A percentile compares a stretch with the other conserved stretches of the same genome.
These are phyloP conservation scores for Rhimphoctona megacephalus DNA, from an alignment of 2,888 invertebrate genomes.

Conservation along the genomic window DNA sequence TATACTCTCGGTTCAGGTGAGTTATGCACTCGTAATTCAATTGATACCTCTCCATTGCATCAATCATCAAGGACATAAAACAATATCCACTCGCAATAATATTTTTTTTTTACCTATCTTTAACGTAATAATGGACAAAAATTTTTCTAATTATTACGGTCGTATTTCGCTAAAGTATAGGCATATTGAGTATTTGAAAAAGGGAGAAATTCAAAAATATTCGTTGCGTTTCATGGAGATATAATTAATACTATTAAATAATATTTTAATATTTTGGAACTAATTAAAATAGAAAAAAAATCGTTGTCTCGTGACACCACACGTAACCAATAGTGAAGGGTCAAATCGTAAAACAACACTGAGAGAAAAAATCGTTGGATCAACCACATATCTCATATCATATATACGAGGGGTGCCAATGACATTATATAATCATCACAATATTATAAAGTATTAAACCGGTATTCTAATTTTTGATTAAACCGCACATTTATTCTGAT, in stretches of 20 bases:
- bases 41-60: background rate
- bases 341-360: background rate
- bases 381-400: too few species aligned
- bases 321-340: background rate
- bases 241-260: background rate
- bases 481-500: too few species aligned
- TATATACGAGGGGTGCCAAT: too few species aligned
- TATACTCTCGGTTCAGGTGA: slow-evolving; percentile 83
- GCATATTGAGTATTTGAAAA: background rate
- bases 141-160: background rate
- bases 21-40: slow-evolving; percentile 23
- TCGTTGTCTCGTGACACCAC: background rate
- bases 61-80: background rate
- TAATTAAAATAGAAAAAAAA: background rate
- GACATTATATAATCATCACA: too few species aligned
- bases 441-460: too few species aligned
- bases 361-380: too few species aligned
- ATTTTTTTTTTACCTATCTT: background rate
- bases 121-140: background rate
- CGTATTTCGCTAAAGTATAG: background rate
- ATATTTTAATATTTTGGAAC: background rate
- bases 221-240: too few species aligned
- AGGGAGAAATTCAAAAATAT: background rate
- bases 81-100: background rate
- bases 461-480: too few species aligned